Percentiles rank a stretch among this genome's conserved stretches.
Conservation (phyloP, 2,113 vertebrate species). For the Calidris pugnax region DNA sequence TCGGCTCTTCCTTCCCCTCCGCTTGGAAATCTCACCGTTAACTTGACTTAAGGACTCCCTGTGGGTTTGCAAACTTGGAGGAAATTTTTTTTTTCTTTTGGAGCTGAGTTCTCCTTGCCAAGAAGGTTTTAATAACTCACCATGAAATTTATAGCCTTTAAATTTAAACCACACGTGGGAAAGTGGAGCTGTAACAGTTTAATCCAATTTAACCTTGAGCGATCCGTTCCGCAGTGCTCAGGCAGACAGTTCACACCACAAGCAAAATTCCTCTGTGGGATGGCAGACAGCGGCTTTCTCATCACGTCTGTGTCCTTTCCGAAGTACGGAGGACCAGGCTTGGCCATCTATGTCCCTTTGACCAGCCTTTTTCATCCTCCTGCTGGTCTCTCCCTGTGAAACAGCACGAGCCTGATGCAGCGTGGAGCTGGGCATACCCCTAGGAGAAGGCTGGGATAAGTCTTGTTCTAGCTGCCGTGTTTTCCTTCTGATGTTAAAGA, state of each 20-base stretch:
- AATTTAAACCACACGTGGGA: conserved; percentile 66
- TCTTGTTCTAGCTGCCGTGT: not conserved
- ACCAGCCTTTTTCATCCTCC: not conserved
- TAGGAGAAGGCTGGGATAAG: not conserved
- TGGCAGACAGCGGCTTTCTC: not conserved
- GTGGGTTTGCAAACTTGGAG: conserved; percentile 15
- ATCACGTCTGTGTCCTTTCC: not conserved
- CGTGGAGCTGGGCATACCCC: not conserved
- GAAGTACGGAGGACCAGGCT: not conserved
- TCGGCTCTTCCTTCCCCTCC: not conserved
- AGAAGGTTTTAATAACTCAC: conserved; percentile 66
- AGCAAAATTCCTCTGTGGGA: not conserved
- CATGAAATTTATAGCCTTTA: conserved; percentile 51
- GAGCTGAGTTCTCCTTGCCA: conserved; percentile 30
- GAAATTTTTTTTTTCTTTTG: not conserved
- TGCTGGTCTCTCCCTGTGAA: not conserved
- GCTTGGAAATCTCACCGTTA: not conserved
- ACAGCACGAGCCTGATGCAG: not conserved
- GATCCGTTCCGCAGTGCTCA: rapidly evolving
- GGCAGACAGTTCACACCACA: conserved; percentile 18
- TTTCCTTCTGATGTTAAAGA: not conserved
- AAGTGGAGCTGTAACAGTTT: conserved; percentile 56
- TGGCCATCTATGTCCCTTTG: not conserved
- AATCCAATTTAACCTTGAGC: conserved; percentile 53
- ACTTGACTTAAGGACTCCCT: conserved; percentile 7